Base-by-base conservation (phyloP, 2,797 vertebrate genomes). In the Steatocranus sp. region DNA sequence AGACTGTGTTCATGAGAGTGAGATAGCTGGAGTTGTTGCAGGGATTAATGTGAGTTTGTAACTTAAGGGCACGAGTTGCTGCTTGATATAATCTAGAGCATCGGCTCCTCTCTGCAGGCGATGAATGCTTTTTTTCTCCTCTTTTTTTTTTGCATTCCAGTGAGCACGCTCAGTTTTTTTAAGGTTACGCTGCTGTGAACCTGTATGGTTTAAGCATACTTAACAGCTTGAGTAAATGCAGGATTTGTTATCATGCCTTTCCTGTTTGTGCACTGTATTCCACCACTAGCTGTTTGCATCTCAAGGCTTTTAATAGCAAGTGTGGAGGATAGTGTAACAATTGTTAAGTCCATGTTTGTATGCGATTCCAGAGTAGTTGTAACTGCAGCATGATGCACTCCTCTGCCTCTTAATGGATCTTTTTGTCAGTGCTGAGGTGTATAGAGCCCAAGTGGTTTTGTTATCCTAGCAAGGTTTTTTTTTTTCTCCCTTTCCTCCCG, bases 11-110 rank as follows among this genome's bases (percentile, higher is more conserved):
- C 41, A 15, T 53, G 79, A 4, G 12, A 81, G 86, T 32, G 74
- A 75, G 75, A 74, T 74, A 51, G 75, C 66, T 10, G 68, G 18
- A 68, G 63, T 66, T 70, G 84, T 76, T 83, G 84, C 58, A 78
- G 56, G 87, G 80, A 89, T 91, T 91, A 85, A 81, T 88, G 79
- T 68, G 81, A 83, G 82, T 91, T 86, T 84, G 79, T 83, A 87
- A 88, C 90, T 91, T 58, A 10, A 77, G 86, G 89, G 81, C 85
- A 87, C 20, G 68, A 85, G 66, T 81, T 87, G 75, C 77, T 81
- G 56, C 83, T 84, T n/a, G 50, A 86, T 89, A 79, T 78, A 82
- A 89, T 90, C 83, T 83, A 3, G 75, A 88, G 86, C 83, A 85
- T 85, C 81, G 11, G 53, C 43, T 82, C 46, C 38, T 89, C 80